Conservation (phyloP, 2,888 invertebrate species). For the Lissonota sp. region DNA sequence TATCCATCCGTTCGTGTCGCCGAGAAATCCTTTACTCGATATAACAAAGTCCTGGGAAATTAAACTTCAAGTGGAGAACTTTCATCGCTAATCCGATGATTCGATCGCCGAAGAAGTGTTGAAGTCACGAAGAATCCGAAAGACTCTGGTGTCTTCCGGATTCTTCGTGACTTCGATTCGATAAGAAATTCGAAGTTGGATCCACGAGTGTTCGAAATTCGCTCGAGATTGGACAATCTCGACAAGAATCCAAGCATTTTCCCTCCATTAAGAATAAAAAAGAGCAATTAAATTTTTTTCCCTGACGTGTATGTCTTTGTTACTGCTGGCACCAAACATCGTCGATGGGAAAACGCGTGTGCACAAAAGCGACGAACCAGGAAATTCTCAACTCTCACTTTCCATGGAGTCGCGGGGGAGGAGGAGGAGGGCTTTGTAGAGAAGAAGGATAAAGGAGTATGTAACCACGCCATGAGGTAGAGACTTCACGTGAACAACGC, state of each 20-base stretch:
- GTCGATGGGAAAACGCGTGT: constrained; percentile 41
- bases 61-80: too few relatives aligned
- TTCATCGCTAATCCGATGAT: too few relatives aligned
- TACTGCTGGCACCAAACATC: constrained; percentile 4
- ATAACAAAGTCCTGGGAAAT: too few relatives aligned
- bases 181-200: too few relatives aligned
- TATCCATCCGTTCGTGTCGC: too few relatives aligned
- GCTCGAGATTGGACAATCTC: background rate
- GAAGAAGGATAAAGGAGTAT: background rate
- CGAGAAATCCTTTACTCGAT: too few relatives aligned
- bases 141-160: too few relatives aligned
- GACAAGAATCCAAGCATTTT: background rate
- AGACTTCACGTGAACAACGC: constrained; percentile 33
- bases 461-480: constrained; percentile 2
- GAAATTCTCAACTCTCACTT: constrained; percentile 75
- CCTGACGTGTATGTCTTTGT: constrained; percentile 24
- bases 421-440: constrained; percentile 15
- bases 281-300: background rate
- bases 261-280: background rate
- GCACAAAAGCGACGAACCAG: constrained; percentile 41
- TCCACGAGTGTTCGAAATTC: background rate
- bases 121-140: too few relatives aligned
- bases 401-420: constrained; percentile 49
- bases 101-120: too few relatives aligned
- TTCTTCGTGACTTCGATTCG: too few relatives aligned